Base-by-base conservation (phyloP, 2,797 vertebrate species). In the Acanthiza pusilla region DNA sequence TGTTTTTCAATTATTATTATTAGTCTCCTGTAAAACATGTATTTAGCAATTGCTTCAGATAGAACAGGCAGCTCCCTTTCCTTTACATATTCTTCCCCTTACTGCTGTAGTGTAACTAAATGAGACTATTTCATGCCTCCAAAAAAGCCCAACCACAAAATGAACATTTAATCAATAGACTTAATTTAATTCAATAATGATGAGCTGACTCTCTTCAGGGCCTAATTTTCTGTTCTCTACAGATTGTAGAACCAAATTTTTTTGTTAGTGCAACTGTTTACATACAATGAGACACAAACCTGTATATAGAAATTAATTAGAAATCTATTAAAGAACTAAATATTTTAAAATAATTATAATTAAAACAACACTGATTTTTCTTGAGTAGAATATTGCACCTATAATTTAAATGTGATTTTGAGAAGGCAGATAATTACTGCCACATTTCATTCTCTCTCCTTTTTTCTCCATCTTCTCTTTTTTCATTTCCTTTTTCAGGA, bases 161-260 rank as follows among this genome's bases (percentile, higher is more conserved):
- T 36, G 73, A 94, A 65, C 29, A 2, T 93, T 96, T 91, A 89
- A 93, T 92, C 81, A 91, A 92, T 68, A 83, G 36, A 47, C n/a
- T 91, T 89, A 87, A 91, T 94, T 94, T 91, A 85, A 92, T 89
- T 94, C 81, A 58, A 25, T 78, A 81, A 83, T 10, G 1, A 94
- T 68, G 45, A 80, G 53, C 34, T 87, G 43, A 51, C 58, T 89
- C 74, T 91, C 61, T 80, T 92, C 61, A 62, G 54, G 45, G 76
- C 25, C 81, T 87, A 74, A 80, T 93, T 89, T 95, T 93, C 71
- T 77, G 21, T 47, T 94, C 53, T 79, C 30, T 76, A 43, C 42
- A 65, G 61, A 91, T 9, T 85, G 61, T 7, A 60, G 34, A 62
- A 67, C 32, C 7, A 32, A 36, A 11, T 60, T 67, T 91, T 89